Evolutionary conservation across 2,888 invertebrate species (phyloP), one percentile per base, ranked within the genome.

Genomic region (Tipula helvola): DNA sequence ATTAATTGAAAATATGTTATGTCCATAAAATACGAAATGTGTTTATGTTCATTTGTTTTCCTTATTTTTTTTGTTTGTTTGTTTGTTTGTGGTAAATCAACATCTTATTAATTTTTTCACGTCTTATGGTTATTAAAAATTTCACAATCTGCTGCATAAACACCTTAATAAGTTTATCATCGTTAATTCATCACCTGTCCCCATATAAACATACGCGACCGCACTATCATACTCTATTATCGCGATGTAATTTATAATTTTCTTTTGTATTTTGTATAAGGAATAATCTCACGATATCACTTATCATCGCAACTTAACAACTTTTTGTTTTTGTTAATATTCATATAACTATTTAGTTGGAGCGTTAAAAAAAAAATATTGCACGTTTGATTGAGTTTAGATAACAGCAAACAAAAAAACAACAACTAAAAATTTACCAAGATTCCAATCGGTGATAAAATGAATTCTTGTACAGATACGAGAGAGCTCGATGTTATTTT

Each of bases 1-100:
- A 71, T 71, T 71, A 71, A 71, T 71, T 71, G 71, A 71, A 71
- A 71, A 71, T 71, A 71, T 71, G 71, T 71, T 71, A 71, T 71
- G 71, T 28, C 71, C 71, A 71, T 71, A 71, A 28, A 28, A n/a
- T 52, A 16, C n/a, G 10, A 44, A 52, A 52, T 28, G 28, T 10
- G 4, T 57, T 1, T 57, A 12, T 57, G 16, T 57, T 16, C 16
- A 16, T 44, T 41, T 41, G 41, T 10, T 41, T 41, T 41, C 3
- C 41, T 41, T 41, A 8, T 41, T 52, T 52, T 13, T 13, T 3
- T 52, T 52, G n/a, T 52, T n/a, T 52, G n/a, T 16, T 4, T n/a
- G 5, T n/a, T 4, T 52, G 52, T 3, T 3, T 7, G 8, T 3
- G n/a, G n/a, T 71, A 71, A 28, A 71, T 71, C 71, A 71, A 71